Evolutionary conservation across 2,113 vertebrate species (phyloP), one percentile per base, ranked within the genome.

Genomic region (Cyanistes caeruleus): DNA sequence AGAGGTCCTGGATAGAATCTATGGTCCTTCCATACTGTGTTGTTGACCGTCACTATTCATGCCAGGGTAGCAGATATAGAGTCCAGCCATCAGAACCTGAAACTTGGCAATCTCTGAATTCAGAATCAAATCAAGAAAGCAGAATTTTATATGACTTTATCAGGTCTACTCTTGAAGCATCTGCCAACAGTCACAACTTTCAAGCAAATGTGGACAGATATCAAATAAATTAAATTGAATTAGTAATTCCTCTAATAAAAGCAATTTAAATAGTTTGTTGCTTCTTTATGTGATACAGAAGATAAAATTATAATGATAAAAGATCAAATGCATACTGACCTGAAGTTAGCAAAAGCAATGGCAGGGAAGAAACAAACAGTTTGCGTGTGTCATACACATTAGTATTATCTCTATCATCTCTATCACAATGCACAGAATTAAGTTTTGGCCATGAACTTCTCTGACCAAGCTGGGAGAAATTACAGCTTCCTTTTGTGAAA

Each of bases 301-400:
- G 28, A 49, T 6, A 64, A 77, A 72, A 73, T 20, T 0, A 11
- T 43, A 27, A 31, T 2, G 1, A n/a, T 20, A 28, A 46, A 68
- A 65, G 4, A n/a, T 13, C 48, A 84, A 76, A 64, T 30, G 3
- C 6, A 46, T 68, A 16, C 19, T 22, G 15, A 63, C 7, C 9
- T 59, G 4, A 9, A 55, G 14, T 11, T 59, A 67, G 19, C 15
- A 48, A 15, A 58, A 60, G 1, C 2, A 79, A 39, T 56, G n/a
- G 3, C 17, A 81, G 13, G 9, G 28, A 52, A 90, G 13, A 35
- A 70, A 15, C 4, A n/a, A 39, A 41, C 5, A 72, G 13, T 59
- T 8, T 35, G 5, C 35, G 1, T 11, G 4, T 33, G 5, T 37
- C 22, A 41, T 10, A 49, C 4, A 23, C 4, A 12, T 7, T 49